Conservation (phyloP, 2,113 vertebrate species). For the Phalacrocorax brasilianus region DNA sequence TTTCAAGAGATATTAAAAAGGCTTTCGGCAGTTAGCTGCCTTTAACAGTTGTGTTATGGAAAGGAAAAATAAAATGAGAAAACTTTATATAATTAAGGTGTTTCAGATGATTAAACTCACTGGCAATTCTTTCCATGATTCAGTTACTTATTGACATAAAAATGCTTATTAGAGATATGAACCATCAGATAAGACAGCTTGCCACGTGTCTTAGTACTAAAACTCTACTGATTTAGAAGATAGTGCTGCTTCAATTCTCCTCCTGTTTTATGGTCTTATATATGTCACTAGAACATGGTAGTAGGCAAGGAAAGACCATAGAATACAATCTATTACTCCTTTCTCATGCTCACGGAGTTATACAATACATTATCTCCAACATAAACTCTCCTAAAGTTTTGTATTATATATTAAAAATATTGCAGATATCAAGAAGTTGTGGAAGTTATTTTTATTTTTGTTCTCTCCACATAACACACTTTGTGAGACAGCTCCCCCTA, state of each 20-base stretch:
- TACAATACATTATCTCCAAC: neutral
- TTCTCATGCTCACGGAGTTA: neutral
- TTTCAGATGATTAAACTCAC: conserved; percentile 17
- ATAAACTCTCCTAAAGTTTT: neutral
- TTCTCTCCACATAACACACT: neutral
- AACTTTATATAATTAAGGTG: neutral
- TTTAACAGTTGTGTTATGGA: neutral
- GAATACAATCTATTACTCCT: neutral
- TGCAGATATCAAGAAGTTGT: neutral
- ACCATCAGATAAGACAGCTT: conserved; percentile 32
- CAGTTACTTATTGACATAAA: conserved; percentile 55
- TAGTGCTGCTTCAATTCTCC: conserved; percentile 24
- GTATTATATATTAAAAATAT: neutral
- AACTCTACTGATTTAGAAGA: conserved; percentile 28
- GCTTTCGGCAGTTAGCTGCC: neutral
- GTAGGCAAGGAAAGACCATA: neutral
- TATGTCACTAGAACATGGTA: neutral
- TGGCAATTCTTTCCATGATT: conserved; percentile 6
- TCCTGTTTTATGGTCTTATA: neutral
- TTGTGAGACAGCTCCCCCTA: neutral
- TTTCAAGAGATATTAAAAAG: neutral
- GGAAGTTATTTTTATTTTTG: neutral
- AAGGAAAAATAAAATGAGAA: neutral
- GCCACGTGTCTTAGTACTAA: conserved; percentile 52
- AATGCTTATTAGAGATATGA: conserved; percentile 48